These are phyloP conservation scores for Aphis craccivora DNA, from an alignment of 1,140 invertebrate genomes.

Conservation along the genomic window DNA sequence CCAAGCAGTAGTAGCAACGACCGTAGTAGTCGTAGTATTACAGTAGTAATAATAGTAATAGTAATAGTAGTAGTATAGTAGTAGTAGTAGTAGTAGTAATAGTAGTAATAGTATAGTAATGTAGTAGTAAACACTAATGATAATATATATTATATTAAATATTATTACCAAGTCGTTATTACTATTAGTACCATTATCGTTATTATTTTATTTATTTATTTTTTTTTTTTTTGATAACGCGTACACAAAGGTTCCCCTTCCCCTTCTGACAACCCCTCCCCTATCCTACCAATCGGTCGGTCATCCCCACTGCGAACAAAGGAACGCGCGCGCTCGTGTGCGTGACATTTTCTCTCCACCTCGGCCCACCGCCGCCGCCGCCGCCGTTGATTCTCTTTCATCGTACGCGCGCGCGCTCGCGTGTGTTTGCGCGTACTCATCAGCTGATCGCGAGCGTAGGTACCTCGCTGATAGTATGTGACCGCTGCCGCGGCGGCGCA, in stretches of 20 bases:
- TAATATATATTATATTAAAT: not conserved
- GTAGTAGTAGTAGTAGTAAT: not conserved
- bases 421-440: not conserved
- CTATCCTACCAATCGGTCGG: not conserved
- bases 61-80: not conserved
- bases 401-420: not conserved
- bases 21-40: too few species aligned
- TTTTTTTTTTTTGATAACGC: slow-evolving; percentile 18
- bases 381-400: not conserved
- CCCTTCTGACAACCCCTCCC: not conserved
- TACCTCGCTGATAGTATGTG: slow-evolving; percentile 19
- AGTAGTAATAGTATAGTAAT: not conserved
- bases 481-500: not conserved
- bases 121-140: not conserved
- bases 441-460: slow-evolving; percentile 34
- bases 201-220: too few species aligned
- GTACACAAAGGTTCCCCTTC: not conserved
- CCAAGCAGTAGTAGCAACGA: not conserved
- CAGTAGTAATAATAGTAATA: not conserved
- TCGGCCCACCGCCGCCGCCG: not conserved
- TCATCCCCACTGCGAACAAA: slow-evolving; percentile 48
- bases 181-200: not conserved
- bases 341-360: slow-evolving; percentile 50
- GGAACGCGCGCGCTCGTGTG: slow-evolving; percentile 49
- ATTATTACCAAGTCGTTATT: not conserved